Percentiles rank a stretch among this genome's conserved stretches.
Conservation (phyloP, 2,888 invertebrate species). For the Pegoplata infirma region DNA sequence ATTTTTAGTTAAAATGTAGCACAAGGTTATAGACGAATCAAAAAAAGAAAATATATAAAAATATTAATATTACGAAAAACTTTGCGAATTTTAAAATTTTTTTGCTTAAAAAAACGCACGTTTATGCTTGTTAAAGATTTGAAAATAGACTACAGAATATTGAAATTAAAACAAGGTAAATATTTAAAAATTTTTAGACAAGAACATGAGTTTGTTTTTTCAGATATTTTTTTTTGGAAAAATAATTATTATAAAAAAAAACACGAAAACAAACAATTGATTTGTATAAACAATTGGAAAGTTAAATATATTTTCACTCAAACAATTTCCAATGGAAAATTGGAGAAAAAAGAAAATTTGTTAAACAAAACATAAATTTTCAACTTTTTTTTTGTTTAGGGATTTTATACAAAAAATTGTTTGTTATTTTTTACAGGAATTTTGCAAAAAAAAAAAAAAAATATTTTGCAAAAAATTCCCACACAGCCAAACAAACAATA, state of each 20-base stretch:
- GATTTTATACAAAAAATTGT: not conserved
- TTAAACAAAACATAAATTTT: not conserved
- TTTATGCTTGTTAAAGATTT: constrained; percentile 46
- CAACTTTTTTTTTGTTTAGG: not conserved
- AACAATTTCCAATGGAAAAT: not conserved
- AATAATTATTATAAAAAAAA: not conserved
- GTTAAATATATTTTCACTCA: not conserved
- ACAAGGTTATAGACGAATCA: constrained; percentile 37
- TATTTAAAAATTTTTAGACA: constrained; percentile 29
- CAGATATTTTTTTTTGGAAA: constrained; percentile 1
- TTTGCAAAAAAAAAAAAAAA: not conserved
- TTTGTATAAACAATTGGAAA: not conserved
- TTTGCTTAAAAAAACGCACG: constrained; percentile 37
- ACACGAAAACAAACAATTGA: not conserved
- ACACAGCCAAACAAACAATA: not conserved
- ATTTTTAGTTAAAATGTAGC: constrained; percentile 13
- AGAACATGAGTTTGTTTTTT: not conserved
- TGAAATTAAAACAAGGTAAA: constrained; percentile 42
- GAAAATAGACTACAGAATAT: constrained; percentile 47
- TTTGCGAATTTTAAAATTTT: constrained; percentile 4
- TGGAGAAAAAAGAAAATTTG: not conserved
- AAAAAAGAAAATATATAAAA: constrained; percentile 13
- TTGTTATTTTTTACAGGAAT: not conserved
- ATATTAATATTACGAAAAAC: constrained; percentile 12
- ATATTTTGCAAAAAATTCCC: not conserved